Evolutionary conservation across 2,888 invertebrate genomes (phyloP), one percentile per base, ranked within the genome.

Genomic region (Pteria penguin): DNA sequence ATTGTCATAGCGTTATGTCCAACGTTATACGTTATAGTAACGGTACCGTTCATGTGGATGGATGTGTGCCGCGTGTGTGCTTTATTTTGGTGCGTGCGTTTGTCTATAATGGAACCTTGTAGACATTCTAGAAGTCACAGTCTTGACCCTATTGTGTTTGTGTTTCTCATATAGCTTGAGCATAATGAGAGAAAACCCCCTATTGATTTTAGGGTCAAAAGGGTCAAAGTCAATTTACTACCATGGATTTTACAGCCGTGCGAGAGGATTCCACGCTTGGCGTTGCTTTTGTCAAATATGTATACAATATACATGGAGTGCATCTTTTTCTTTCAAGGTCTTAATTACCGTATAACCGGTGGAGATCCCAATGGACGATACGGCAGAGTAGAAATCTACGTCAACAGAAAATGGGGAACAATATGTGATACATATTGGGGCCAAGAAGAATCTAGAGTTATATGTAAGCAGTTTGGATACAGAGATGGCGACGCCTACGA

Each of bases 401-500:
- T 91, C 76, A 90, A 92, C 73, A 95, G 94, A 1, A 93, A 93
- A 76, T 95, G 95, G 94, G 96, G 96, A 0, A 94, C 94, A 77
- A 93, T 96, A 4, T 96, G 96, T 89, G 95, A 96, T 87, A 95
- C 95, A 82, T 94, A 94, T 82, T 96, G 96, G 88, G 95, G 94
- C 18, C 90, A 95, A 78, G 93, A 92, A 27, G 94, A 95, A 83
- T 96, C 95, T 0, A 93, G 94, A 84, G 95, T 96, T 0, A 67
- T 86, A 26, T 87, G 87, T 78, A 83, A 77, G 22, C 81, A 83
- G 71, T 67, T 87, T 32, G 80, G 80, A 33, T 87, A 78, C 60
- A 71, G 78, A 8, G 81, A 78, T 4, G 87, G 88, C 0, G 78
- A 82, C 2, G 76, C 77, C 0, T 82, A 76, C 24, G 70, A 70